phyloP scores from a whole-genome alignment of 1,140 invertebrate species.

The Belonocnema kinseyi region DNA sequence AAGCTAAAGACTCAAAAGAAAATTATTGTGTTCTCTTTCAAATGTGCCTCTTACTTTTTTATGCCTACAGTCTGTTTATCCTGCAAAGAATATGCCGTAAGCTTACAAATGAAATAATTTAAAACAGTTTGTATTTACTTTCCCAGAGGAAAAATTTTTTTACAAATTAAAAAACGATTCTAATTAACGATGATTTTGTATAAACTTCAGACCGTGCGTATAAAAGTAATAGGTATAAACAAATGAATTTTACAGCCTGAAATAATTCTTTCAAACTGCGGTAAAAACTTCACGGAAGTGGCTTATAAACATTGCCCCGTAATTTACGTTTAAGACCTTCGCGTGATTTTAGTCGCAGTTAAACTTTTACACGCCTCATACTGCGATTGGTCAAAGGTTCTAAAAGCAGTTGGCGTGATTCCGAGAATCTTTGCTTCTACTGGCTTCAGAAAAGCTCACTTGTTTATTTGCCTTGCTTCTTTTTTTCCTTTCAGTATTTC shows the following conservation, averaged over 20 bases:
- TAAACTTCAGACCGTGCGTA: background rate
- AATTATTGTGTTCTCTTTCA: too few relatives aligned
- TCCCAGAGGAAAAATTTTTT: background rate
- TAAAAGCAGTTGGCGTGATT: constrained; percentile 55
- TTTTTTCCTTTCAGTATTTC: constrained; percentile 42
- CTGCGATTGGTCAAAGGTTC: constrained; percentile 30
- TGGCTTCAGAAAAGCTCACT: constrained; percentile 49
- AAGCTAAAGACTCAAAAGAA: background rate
- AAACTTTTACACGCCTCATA: constrained; percentile 49
- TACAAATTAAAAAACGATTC: background rate
- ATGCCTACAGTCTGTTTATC: too few relatives aligned
- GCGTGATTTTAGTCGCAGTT: constrained; percentile 43
- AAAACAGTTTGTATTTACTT: too few relatives aligned
- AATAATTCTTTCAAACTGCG: constrained; percentile 33
- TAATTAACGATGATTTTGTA: background rate
- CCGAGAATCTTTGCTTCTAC: constrained; percentile 53
- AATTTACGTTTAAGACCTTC: constrained; percentile 31
- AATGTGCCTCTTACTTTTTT: too few relatives aligned
- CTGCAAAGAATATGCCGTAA: too few relatives aligned
- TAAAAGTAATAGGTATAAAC: background rate
- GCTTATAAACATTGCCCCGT: constrained; percentile 24
- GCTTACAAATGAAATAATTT: too few relatives aligned
- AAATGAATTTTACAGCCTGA: constrained; percentile 7
- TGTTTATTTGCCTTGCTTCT: constrained; percentile 49
- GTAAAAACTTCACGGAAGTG: constrained; percentile 29